Percentiles rank a stretch among this genome's conserved stretches.
Conservation (phyloP, 2,113 vertebrate species). For the Charadrius vociferus region DNA sequence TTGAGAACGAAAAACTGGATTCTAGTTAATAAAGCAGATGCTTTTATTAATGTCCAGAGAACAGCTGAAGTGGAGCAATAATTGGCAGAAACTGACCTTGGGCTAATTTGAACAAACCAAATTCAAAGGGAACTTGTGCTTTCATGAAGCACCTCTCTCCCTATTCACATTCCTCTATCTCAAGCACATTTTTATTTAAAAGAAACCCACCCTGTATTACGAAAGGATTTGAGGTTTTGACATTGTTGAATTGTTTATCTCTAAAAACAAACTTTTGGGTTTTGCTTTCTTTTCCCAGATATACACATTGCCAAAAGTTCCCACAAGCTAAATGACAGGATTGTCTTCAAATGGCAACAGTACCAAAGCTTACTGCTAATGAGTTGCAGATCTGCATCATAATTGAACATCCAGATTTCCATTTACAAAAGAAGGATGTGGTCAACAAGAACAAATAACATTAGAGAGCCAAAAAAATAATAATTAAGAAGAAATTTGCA, state of each 20-base stretch:
- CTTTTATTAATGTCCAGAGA: constrained; percentile 38
- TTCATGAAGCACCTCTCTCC: background rate
- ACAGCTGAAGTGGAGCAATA: constrained; percentile 47
- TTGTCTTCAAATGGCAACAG: constrained; percentile 33
- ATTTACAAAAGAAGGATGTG: constrained; percentile 70
- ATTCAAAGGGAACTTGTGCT: constrained; percentile 15
- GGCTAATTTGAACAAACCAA: background rate
- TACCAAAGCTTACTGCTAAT: constrained; percentile 38
- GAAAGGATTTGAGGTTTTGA: background rate
- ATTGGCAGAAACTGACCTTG: constrained; percentile 22
- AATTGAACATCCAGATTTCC: constrained; percentile 69
- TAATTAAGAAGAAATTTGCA: background rate
- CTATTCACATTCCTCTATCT: background rate
- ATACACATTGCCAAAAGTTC: background rate
- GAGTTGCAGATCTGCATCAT: constrained; percentile 68
- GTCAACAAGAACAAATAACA: constrained; percentile 41
- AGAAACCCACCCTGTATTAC: background rate
- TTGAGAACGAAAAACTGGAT: background rate
- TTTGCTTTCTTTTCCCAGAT: background rate
- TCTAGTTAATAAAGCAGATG: constrained; percentile 7
- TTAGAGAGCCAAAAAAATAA: background rate
- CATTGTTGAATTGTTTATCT: background rate
- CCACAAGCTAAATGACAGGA: constrained; percentile 32
- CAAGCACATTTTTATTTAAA: background rate
- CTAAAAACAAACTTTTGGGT: background rate